Conservation (phyloP, 2,113 vertebrate species). For the Charina bottae region DNA sequence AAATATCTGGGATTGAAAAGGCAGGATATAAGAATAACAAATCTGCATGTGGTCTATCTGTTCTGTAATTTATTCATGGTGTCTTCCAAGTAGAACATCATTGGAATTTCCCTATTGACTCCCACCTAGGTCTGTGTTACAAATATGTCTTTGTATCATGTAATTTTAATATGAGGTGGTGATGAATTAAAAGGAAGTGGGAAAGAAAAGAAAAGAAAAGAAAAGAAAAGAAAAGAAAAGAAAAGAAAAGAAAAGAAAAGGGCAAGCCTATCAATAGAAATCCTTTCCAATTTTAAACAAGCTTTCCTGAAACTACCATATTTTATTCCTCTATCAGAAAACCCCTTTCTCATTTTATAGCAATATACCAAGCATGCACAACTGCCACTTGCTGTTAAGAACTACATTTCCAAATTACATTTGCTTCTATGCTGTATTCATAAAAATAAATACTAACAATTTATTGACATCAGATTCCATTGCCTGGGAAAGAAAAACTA, state of each 20-base stretch:
- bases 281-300: neutral
- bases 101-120: neutral
- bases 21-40: neutral
- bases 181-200: neutral
- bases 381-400: neutral
- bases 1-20: neutral
- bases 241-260: neutral
- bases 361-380: neutral
- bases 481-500: neutral
- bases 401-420: neutral
- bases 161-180: neutral
- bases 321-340: constrained; percentile 11
- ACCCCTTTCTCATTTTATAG: neutral
- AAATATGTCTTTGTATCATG: neutral
- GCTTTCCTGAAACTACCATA: neutral
- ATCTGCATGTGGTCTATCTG: neutral
- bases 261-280: neutral
- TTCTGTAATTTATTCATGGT: too few species aligned
- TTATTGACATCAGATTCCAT: neutral
- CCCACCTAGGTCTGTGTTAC: neutral
- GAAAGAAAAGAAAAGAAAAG: too few species aligned
- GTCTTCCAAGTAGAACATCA: neutral
- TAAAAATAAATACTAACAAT: neutral
- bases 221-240: neutral
- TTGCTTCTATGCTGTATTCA: neutral